Evolutionary conservation across 2,888 invertebrate genomes (phyloP), one percentile per base, ranked within the genome.

Genomic region (Polyommatus icarus): DNA sequence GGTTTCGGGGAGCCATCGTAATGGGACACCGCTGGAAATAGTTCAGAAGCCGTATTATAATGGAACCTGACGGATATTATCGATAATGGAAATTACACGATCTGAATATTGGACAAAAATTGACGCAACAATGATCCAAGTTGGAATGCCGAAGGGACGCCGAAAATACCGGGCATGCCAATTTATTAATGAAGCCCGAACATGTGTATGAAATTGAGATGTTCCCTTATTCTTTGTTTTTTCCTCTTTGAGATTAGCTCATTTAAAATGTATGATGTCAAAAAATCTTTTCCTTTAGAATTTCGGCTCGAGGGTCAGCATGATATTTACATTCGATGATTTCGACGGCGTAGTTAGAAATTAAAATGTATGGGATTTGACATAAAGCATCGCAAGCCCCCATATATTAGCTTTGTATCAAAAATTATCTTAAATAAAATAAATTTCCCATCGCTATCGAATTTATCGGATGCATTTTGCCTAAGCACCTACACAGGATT

Each of bases 1-100:
- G 75, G 75, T 75, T 75, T 75, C 75, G 50, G 40, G 24, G 75
- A 36, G 40, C 72, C 50, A 46, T 24, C 18, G 50, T 75, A 75
- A 75, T 29, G 75, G 50, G 29, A 75, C 29, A 75, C 29, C 54
- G 73, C 73, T 20, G 75, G 75, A 75, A 50, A 75, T 75, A 50
- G 73, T 73, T 73, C 15, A 29, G 75, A 75, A 75, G 75, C 75
- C 54, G 24, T 75, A 75, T 12, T 24, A 29, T 75, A 75, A 75
- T 75, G 50, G 75, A 54, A 18, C 24, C 24, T 54, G 29, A 12
- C 54, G 40, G 40, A 73, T 40, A 46, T n/a, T 73, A 46, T 20
- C 40, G n/a, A 46, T 20, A 40, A 72, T 72, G 15, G 29, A 73
- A 46, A 40, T 50, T 73, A 40, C n/a, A 46, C 12, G 20, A 73